A percentile compares a stretch with the other conserved stretches of the same genome.
Conservation (phyloP, 1,140 invertebrate genomes). For the Rhopalosiphum maidis region DNA sequence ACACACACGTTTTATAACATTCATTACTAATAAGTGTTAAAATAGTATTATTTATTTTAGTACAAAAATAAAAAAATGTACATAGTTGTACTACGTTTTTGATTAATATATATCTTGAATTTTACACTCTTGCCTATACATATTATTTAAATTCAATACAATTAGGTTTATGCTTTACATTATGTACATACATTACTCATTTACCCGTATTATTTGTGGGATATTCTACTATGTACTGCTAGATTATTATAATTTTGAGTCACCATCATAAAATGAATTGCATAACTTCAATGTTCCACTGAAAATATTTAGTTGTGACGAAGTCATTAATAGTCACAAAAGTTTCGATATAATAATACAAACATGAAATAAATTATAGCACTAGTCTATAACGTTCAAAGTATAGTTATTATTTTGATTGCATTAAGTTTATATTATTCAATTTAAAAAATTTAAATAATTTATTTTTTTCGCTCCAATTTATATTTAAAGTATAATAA, state of each 20-base stretch:
- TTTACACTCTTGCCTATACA: not conserved
- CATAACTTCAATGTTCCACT: not conserved
- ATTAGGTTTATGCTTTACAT: not conserved
- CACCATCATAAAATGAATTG: not conserved
- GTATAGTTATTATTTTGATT: not conserved
- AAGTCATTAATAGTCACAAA: not conserved
- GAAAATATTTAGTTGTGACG: not conserved
- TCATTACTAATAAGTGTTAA: not conserved
- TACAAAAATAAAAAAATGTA: not conserved
- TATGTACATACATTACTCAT: not conserved
- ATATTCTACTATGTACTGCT: not conserved
- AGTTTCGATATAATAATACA: not conserved
- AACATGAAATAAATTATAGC: not conserved
- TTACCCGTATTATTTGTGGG: not conserved
- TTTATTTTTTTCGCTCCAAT: not conserved
- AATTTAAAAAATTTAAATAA: not conserved
- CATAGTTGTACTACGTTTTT: not conserved
- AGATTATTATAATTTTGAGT: not conserved
- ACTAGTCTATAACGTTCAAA: not conserved
- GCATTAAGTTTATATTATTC: not conserved
- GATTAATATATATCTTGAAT: not conserved
- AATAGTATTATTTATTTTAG: no score
- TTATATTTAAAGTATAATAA: not conserved
- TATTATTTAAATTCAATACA: not conserved
- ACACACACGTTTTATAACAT: not conserved